Evolutionary conservation across 2,888 invertebrate species (phyloP), one percentile per base, ranked within the genome.

Genomic region (Isoperla grammatica): DNA sequence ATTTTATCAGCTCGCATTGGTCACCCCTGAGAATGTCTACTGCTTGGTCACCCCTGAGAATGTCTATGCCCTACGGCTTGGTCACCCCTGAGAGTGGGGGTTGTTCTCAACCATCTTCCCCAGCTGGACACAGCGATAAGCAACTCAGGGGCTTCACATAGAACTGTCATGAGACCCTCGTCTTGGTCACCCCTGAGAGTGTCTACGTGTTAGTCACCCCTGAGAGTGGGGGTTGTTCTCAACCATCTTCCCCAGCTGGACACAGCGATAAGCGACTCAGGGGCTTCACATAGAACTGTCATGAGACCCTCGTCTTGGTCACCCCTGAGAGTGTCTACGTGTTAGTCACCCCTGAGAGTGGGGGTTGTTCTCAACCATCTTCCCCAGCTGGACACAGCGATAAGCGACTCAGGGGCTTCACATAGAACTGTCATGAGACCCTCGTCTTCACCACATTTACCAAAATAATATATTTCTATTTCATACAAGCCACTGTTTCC

Each of bases 101-200:
- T 9, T 3, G 48, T 20, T 48, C 23, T 13, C 48, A 48, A 23
- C 23, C 48, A 20, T 48, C 48, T 2, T n/a, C 48, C n/a, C 22
- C 48, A 48, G 48, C 48, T 48, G 48, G 48, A 48, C 48, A 48
- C n/a, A 20, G n/a, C 48, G 48, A 48, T 48, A 48, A 48, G 48
- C n/a, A 23, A 20, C 15, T 48, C 15, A 22, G 22, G n/a, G 11
- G 22, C 12, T n/a, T n/a, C n/a, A n/a, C n/a, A n/a, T n/a, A n/a
- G n/a, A n/a, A n/a, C n/a, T n/a, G n/a, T n/a, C n/a, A n/a, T n/a
- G n/a, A n/a, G n/a, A n/a, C n/a, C n/a, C n/a, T n/a, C n/a, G n/a
- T n/a, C n/a, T n/a, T n/a, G n/a, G n/a, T 17, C 3, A 43, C 19
- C 43, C 43, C 5, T 2, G 43, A 43, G 19, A 19, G 15, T 2